These are phyloP conservation scores for Sciurus carolinensis DNA, from an alignment of 2,797 vertebrate genomes.

Conservation along the genomic window DNA sequence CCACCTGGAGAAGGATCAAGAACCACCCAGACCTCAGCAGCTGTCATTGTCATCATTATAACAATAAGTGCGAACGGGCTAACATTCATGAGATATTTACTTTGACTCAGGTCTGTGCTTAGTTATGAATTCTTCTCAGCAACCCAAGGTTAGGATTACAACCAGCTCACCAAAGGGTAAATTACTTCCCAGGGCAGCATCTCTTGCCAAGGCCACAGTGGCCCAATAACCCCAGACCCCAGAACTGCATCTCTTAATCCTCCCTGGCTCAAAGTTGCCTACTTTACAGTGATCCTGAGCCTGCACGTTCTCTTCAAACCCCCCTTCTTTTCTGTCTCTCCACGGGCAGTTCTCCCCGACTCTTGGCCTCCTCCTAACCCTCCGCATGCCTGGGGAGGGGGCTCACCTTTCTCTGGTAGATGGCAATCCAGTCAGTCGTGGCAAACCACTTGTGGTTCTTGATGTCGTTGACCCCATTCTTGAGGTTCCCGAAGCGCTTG, in stretches of 20 bases:
- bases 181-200: background rate
- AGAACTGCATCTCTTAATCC: background rate
- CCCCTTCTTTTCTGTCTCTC: background rate
- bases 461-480: conserved; percentile 90
- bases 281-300: too few species aligned
- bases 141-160: background rate
- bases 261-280: background rate
- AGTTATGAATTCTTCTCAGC: background rate
- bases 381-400: conserved; percentile 46
- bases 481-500: conserved; percentile 90
- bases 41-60: background rate
- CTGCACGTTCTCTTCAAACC: background rate
- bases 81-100: conserved; percentile 11
- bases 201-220: background rate
- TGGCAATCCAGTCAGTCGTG: conserved; percentile 90
- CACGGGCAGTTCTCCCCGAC: background rate
- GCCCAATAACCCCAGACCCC: background rate
- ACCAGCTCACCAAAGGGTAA: background rate
- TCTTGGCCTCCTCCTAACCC: background rate
- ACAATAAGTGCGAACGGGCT: conserved; percentile 65
- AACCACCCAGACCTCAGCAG: conserved; percentile 64
- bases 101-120: conserved; percentile 3
- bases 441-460: conserved; percentile 90
- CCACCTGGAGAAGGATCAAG: conserved; percentile 87
- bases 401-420: conserved; percentile 89